phyloP scores from a whole-genome alignment of 2,113 vertebrate genomes.

The Clarias macrocephalus region DNA sequence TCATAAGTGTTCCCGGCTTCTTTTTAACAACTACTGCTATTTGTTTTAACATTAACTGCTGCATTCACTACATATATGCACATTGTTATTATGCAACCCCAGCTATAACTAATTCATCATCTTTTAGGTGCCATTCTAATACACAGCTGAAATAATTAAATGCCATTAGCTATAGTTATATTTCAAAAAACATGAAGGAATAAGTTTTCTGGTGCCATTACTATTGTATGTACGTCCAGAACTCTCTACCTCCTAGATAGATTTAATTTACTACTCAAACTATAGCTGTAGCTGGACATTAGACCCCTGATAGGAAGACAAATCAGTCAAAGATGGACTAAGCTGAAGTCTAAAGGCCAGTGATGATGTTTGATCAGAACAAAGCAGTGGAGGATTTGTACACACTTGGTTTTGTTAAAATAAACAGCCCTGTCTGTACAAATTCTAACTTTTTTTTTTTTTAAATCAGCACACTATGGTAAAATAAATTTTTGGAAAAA shows the following conservation, averaged over 20 bases:
- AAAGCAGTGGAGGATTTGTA: neutral
- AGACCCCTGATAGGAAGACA: slow-evolving; percentile 13
- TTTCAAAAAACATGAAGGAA: neutral
- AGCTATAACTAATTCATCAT: neutral
- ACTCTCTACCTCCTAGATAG: neutral
- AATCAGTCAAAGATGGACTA: slow-evolving; percentile 9
- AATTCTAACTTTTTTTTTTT: neutral
- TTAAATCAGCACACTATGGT: too few species aligned
- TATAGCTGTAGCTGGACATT: slow-evolving; percentile 16
- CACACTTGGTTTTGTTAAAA: slow-evolving; percentile 3
- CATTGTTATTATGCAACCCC: neutral
- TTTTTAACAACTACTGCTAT: neutral
- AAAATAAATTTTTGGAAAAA: too few species aligned
- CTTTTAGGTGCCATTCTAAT: neutral
- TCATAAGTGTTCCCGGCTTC: neutral
- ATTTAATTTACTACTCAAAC: neutral
- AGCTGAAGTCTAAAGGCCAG: slow-evolving; percentile 15
- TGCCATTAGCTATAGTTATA: neutral
- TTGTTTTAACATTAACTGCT: neutral
- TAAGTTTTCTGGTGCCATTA: neutral
- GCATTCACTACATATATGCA: neutral
- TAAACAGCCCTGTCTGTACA: neutral
- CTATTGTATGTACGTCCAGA: neutral
- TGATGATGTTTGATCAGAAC: slow-evolving; percentile 16
- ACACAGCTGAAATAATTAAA: neutral